Evolutionary conservation across 2,888 invertebrate genomes (phyloP).

Genomic region (Acleris literana): DNA sequence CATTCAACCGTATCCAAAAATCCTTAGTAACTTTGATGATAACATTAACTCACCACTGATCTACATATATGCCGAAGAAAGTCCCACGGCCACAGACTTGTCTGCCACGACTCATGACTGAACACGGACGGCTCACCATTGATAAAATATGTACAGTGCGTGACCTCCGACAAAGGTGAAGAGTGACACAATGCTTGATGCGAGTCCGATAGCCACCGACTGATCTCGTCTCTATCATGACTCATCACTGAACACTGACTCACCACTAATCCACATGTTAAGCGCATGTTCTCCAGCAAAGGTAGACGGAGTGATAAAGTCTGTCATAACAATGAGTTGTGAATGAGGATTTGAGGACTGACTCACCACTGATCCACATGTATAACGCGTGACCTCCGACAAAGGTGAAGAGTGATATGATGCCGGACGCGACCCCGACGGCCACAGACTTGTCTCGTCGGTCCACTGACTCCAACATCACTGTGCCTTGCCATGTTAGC

Average conservation of each 20-base stretch:
- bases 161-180: no score
- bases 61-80: neutral
- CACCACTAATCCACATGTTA: no score
- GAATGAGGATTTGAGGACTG: no score
- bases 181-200: neutral
- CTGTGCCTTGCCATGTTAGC: constrained; percentile 18
- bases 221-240: neutral
- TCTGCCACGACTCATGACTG: no score
- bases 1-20: no score
- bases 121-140: no score
- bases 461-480: constrained; percentile 26
- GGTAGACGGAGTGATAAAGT: no score
- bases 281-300: no score
- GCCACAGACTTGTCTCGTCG: constrained; percentile 22
- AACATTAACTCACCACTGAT: neutral
- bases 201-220: neutral
- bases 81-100: no score
- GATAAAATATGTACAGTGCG: neutral
- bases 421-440: constrained; percentile 13
- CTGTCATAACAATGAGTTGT: no score
- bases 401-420: constrained; percentile 21
- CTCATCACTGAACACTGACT: neutral
- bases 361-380: constrained; percentile 22
- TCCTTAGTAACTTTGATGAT: no score
- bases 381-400: constrained; percentile 21